phyloP scores from a whole-genome alignment of 64 coral and sea anemone genomes.

The Montipora sp. region DNA sequence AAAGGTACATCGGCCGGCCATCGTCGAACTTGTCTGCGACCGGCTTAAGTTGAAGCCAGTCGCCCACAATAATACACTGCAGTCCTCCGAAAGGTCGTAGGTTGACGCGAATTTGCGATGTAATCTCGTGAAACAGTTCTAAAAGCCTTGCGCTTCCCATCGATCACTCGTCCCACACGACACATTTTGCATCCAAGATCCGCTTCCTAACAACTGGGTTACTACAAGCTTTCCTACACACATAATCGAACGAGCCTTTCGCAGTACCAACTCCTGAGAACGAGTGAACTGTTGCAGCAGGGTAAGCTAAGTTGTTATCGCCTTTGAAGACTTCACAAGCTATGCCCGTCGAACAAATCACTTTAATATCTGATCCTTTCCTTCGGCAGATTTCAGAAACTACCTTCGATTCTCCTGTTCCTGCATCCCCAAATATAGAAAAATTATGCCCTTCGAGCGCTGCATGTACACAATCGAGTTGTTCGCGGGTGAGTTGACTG shows the following conservation, averaged over 20 bases:
- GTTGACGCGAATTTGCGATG: background rate
- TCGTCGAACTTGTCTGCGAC: too few relatives aligned
- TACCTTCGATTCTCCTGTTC: slow-evolving; percentile 40
- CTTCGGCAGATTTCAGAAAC: slow-evolving; percentile 3
- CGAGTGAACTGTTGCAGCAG: slow-evolving; percentile 34
- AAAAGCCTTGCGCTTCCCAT: slow-evolving; percentile 59
- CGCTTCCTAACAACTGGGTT: background rate
- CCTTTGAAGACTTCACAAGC: too few relatives aligned
- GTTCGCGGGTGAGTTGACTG: background rate
- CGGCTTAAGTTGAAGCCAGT: too few relatives aligned
- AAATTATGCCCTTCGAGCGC: slow-evolving; percentile 41
- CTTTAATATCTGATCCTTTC: too few relatives aligned
- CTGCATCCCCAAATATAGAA: slow-evolving; percentile 45
- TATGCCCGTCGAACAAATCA: too few relatives aligned
- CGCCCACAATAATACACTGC: too few relatives aligned
- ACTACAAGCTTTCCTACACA: slow-evolving; percentile 23
- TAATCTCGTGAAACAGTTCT: slow-evolving; percentile 27
- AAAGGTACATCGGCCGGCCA: too few relatives aligned
- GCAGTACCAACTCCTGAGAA: slow-evolving; percentile 51
- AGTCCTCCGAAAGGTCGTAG: too few relatives aligned
- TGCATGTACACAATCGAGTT: slow-evolving; percentile 3
- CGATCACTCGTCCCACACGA: slow-evolving; percentile 74
- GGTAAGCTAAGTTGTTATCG: background rate
- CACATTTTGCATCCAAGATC: slow-evolving; percentile 1
- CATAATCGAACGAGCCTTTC: background rate